A percentile compares a stretch with the other conserved stretches of the same genome.
Evolutionary conservation across 2,888 invertebrate species (phyloP).

Genomic region (Leptinotarsa peninsularis): DNA sequence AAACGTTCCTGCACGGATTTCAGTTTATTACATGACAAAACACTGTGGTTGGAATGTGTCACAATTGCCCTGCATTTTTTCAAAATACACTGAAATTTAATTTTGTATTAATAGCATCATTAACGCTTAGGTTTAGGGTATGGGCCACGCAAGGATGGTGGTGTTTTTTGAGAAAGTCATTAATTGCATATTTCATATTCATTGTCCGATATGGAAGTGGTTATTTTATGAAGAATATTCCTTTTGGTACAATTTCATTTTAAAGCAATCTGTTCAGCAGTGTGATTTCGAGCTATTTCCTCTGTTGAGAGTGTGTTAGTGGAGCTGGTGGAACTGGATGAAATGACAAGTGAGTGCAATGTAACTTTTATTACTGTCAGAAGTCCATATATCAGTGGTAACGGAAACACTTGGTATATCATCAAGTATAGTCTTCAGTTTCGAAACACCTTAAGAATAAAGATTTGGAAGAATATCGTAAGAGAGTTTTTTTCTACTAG

Average conservation of each 20-base stretch:
- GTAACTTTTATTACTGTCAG: no score
- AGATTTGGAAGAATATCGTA: no score
- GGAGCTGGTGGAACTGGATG: slow-evolving; percentile 24
- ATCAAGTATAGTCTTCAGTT: no score
- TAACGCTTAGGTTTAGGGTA: slow-evolving; percentile 45
- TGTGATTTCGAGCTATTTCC: slow-evolving; percentile 42
- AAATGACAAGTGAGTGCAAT: no score
- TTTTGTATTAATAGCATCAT: slow-evolving; percentile 29
- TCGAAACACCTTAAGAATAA: no score
- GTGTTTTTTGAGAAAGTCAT: slow-evolving; percentile 38
- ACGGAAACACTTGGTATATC: no score
- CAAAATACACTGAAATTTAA: neutral
- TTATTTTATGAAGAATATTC: slow-evolving; percentile 44
- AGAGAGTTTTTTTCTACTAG: slow-evolving; percentile 45
- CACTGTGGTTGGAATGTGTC: slow-evolving; percentile 21
- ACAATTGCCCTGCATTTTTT: slow-evolving; percentile 22
- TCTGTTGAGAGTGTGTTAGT: slow-evolving; percentile 42
- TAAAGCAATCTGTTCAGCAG: slow-evolving; percentile 39
- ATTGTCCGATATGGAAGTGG: slow-evolving; percentile 48
- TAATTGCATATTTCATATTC: slow-evolving; percentile 49
- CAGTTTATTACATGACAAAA: slow-evolving; percentile 8
- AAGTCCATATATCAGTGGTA: no score
- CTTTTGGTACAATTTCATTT: slow-evolving; percentile 39
- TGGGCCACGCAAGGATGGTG: slow-evolving; percentile 52
- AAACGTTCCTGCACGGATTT: slow-evolving; percentile 11